A percentile compares a stretch with the other conserved stretches of the same genome.
phyloP scores from a whole-genome alignment of 2,888 invertebrate genomes.

The Ecliptopera silaceata region DNA sequence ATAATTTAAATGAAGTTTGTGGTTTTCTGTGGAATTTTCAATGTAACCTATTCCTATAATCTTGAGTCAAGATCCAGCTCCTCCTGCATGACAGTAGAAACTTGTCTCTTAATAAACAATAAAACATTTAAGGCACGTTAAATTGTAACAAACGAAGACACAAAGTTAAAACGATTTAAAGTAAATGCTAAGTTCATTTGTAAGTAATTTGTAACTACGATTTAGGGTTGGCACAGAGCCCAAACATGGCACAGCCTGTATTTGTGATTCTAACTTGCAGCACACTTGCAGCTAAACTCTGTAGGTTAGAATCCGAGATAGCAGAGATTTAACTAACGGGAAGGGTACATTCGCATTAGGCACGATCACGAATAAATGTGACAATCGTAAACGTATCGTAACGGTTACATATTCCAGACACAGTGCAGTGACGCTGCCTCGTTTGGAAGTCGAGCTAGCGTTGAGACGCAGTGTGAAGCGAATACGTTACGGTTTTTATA shows the following conservation, averaged over 20 bases:
- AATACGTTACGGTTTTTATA: too few species aligned
- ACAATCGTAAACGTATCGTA: too few species aligned
- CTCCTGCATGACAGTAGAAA: too few species aligned
- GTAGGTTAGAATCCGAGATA: neutral
- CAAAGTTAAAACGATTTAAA: constrained; percentile 14
- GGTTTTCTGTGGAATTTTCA: too few species aligned
- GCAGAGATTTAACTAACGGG: neutral
- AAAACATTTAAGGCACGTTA: neutral
- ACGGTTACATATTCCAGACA: too few species aligned
- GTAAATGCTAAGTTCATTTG: constrained; percentile 21
- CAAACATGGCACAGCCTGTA: constrained; percentile 8
- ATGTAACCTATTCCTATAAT: too few species aligned
- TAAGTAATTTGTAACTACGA: constrained; percentile 26
- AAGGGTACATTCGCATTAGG: neutral
- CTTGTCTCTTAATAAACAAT: neutral
- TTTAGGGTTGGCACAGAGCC: constrained; percentile 24
- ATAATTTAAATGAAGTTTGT: too few species aligned
- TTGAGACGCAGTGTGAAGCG: too few species aligned
- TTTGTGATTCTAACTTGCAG: constrained; percentile 15
- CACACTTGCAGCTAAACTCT: constrained; percentile 6
- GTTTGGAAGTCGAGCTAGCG: too few species aligned
- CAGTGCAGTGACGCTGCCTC: too few species aligned
- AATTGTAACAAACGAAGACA: neutral
- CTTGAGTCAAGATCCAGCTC: too few species aligned
- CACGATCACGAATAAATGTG: too few species aligned